Evolutionary conservation across 2,888 invertebrate species (phyloP), one percentile per base, ranked within the genome.

Genomic region (Reticulitermes lucifugus): DNA sequence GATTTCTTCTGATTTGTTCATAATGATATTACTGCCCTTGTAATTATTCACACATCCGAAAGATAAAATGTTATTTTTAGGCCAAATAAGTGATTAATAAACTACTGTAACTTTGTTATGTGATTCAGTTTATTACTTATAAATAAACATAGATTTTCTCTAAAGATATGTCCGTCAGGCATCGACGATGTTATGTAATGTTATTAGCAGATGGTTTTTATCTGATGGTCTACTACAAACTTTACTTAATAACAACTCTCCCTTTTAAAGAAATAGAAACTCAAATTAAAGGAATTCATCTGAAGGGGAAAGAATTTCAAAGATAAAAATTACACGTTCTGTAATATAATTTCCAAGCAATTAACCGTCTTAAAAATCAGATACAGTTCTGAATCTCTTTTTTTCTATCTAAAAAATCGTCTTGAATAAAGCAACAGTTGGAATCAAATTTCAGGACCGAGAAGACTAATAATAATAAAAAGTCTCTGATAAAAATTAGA

Each of bases 361-460:
- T 81, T 81, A 81, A 43, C 55, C 70, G 43, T 70, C 70, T 25
- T 81, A 70, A 81, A 60, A 81, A 81, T 81, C 70, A 70, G 81
- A 70, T 70, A 12, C 35, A 43, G 46, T 79, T 51, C 29, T 79
- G 43, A 46, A 9, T 79, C 46, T 79, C 12, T 43, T 81, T 70
- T 81, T 81, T 43, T 51, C n/a, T 25, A n/a, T 9, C 3, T 25
- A 77, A 75, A 77, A 80, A 60, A 21, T 21, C 18, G 18, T 46
- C 29, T 81, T 81, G 81, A 81, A 70, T 65, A 84, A 59, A 80
- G 83, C 83, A 85, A 85, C 85, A 83, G 83, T 83, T 83, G 77
- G 83, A 85, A 85, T 83, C 83, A 82, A 29, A 79, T 82, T 85
- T 79, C n/a, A 25, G 35, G 22, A 70, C n/a, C 14, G n/a, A 77